These are phyloP conservation scores for Mystacides longicornis DNA, from an alignment of 2,888 invertebrate species.

Conservation along the genomic window DNA sequence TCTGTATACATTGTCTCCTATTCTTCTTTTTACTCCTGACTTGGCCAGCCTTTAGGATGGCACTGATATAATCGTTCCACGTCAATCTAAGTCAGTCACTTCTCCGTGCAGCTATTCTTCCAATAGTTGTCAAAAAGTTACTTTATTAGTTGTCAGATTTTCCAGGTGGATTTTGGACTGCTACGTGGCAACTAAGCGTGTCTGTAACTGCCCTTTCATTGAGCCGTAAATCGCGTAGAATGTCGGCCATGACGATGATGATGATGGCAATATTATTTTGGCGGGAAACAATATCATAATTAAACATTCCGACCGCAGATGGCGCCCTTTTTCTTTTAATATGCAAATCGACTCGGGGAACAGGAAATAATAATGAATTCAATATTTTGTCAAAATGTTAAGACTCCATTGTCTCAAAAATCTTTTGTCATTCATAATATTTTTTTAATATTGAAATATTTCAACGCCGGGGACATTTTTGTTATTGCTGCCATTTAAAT, in stretches of 20 bases:
- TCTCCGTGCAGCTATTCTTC: no score
- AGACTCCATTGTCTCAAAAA: constrained; percentile 7
- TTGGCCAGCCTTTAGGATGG: no score
- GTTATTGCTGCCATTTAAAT: neutral
- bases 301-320: constrained; percentile 14
- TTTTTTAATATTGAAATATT: neutral
- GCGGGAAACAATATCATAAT: constrained; percentile 5
- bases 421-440: neutral
- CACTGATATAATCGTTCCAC: no score
- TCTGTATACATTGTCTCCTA: no score
- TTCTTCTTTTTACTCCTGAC: no score
- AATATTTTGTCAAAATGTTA: constrained; percentile 26
- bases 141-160: no score
- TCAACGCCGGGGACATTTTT: neutral
- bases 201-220: no score
- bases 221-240: neutral
- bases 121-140: no score
- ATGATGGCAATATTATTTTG: no score
- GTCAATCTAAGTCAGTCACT: no score
- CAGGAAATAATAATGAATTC: constrained; percentile 22
- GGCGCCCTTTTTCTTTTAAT: constrained; percentile 18
- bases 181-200: no score
- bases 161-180: no score
- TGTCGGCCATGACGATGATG: neutral
- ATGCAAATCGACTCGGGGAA: constrained; percentile 21